Base-by-base conservation (phyloP, 2,888 invertebrate genomes). In the Cosmopolites sordidus region DNA sequence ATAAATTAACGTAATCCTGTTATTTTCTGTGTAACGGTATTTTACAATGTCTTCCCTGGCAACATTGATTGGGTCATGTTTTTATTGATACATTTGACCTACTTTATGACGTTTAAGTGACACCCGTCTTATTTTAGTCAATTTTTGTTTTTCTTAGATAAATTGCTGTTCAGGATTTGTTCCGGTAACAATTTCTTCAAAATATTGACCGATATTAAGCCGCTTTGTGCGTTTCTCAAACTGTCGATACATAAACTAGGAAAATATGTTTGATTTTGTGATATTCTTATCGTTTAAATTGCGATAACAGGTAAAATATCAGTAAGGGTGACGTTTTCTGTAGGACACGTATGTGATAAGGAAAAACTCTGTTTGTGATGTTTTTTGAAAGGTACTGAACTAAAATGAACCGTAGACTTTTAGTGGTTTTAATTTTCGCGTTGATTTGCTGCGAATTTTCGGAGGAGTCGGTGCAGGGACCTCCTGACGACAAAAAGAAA, bases 391-490 rank as follows among this genome's bases (percentile, higher is more conserved):
- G 30, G 11, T 12, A 11, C 4, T 33, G 33, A 33, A 12, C 11
- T 3, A 33, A 17, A 43, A 22, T 43, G 43, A 40, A 16, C 16
- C 4, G 40, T 16, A 40, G 16, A 57, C 15, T 54, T 22, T 16
- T 60, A 30, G n/a, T 51, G 22, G 33, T 60, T 16, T 44, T 72
- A 43, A 61, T 65, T 41, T 30, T 71, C 16, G 58, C 63, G 12
- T 48, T 73, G 5, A 42, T 70, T 38, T 69, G 66, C 47, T 73
- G 69, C 58, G 69, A 69, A 58, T 66, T 70, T 55, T 68, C 70
- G 17, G 68, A 68, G 37, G 71, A 68, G 55, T 56, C 47, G 22
- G 53, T 63, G 16, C 65, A 65, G 53, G 66, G 66, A 4, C 69
- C 69, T 16, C 60, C 64, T 3, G 62, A 58, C 29, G 46, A 16